These are phyloP conservation scores for Momotus momota DNA, from an alignment of 2,797 vertebrate species.

Conservation along the genomic window DNA sequence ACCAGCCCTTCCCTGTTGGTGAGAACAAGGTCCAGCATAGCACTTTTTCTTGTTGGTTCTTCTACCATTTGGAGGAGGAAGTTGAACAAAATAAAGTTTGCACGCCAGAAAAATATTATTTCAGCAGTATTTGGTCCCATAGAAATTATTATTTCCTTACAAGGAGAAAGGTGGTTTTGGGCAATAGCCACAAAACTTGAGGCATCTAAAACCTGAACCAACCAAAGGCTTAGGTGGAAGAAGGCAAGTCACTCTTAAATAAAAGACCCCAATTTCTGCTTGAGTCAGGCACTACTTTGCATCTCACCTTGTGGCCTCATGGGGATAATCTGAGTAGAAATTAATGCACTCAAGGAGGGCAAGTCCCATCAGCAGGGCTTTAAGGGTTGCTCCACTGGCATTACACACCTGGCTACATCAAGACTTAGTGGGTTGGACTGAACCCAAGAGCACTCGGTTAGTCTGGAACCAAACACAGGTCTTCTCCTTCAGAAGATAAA, in stretches of 20 bases:
- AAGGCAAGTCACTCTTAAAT: background rate
- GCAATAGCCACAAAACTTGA: background rate
- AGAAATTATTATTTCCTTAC: background rate
- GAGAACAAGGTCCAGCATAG: too few species aligned
- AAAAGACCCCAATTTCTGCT: background rate
- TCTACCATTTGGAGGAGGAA: too few species aligned
- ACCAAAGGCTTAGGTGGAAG: background rate
- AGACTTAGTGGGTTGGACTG: background rate
- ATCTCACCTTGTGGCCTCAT: background rate
- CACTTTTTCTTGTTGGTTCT: too few species aligned
- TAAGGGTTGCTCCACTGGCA: fast-evolving
- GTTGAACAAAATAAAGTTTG: background rate
- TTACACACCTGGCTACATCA: background rate
- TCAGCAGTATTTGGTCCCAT: background rate
- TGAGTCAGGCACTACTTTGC: background rate
- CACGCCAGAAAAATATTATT: background rate
- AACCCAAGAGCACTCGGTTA: background rate
- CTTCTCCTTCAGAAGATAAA: background rate
- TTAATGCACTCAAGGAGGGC: background rate
- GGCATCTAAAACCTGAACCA: background rate
- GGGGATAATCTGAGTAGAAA: background rate
- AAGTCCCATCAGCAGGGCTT: background rate
- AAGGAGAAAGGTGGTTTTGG: background rate
- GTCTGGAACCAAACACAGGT: background rate
- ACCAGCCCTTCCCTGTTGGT: too few species aligned